phyloP scores from a whole-genome alignment of 30 jellyfish, hydroid and myxozoan genomes.

The Clytia hemisphaerica region DNA sequence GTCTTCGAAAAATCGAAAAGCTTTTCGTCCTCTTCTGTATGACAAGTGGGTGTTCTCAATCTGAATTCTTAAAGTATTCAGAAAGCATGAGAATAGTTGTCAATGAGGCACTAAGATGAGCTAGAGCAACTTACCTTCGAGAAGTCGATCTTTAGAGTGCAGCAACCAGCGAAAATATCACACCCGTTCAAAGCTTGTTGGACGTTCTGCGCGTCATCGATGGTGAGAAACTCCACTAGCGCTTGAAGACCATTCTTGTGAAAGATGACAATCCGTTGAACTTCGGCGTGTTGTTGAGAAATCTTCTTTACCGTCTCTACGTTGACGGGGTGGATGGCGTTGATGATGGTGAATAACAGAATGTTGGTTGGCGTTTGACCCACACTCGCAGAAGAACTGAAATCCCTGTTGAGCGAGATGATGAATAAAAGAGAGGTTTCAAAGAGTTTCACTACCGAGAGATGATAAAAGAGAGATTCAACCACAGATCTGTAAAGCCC shows the following conservation, averaged over 20 bases:
- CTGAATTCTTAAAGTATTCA: too few relatives aligned
- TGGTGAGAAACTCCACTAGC: constrained; percentile 80
- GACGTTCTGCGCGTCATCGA: constrained; percentile 78
- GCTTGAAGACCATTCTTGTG: constrained; percentile 98
- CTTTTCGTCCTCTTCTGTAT: too few relatives aligned
- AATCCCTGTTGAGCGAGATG: constrained; percentile 87
- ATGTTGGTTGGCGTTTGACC: constrained; percentile 96
- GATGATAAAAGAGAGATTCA: too few relatives aligned
- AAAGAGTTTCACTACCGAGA: too few relatives aligned
- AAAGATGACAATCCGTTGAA: constrained; percentile 86
- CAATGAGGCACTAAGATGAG: too few relatives aligned
- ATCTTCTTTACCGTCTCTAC: constrained; percentile 88
- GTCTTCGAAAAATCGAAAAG: too few relatives aligned
- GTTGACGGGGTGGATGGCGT: constrained; percentile 94
- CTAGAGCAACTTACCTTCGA: constrained; percentile 71
- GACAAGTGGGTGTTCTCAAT: too few relatives aligned
- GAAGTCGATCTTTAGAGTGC: constrained; percentile 89
- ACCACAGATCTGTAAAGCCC: too few relatives aligned
- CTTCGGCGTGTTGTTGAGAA: constrained; percentile 84
- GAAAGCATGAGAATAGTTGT: too few relatives aligned
- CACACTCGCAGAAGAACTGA: constrained; percentile 62
- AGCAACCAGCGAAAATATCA: constrained; percentile 94
- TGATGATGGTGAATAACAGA: constrained; percentile 80
- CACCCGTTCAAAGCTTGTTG: constrained; percentile 71
- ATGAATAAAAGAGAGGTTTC: not conserved